Conservation (phyloP, 2,888 invertebrate genomes). For the Mongoloraphidia duomilia region DNA sequence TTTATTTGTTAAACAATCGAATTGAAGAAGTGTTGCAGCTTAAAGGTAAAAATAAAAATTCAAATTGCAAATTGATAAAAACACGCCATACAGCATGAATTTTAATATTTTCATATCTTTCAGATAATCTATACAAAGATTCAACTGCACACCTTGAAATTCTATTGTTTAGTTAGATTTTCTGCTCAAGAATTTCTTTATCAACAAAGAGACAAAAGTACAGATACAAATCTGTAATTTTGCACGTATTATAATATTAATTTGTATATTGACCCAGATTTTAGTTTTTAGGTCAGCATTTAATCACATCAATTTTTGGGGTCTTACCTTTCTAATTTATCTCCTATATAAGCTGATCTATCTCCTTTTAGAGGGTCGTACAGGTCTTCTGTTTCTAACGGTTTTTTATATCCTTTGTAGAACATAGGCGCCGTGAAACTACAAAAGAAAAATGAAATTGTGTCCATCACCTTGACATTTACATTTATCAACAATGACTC, state of each 20-base stretch:
- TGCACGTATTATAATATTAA: neutral
- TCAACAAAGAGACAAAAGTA: neutral
- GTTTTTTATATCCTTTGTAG: conserved; percentile 55
- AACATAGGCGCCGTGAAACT: conserved; percentile 70
- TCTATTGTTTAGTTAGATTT: no score
- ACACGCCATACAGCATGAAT: no score
- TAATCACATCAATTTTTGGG: neutral
- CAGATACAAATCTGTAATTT: neutral
- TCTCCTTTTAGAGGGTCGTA: conserved; percentile 54
- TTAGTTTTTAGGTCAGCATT: neutral
- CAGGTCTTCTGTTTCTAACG: conserved; percentile 58
- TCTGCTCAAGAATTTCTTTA: no score
- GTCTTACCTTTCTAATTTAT: conserved; percentile 46
- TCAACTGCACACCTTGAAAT: no score
- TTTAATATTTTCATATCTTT: no score
- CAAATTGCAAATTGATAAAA: no score
- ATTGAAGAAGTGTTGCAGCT: no score
- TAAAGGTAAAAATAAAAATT: no score
- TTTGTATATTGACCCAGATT: neutral
- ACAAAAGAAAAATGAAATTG: conserved; percentile 24
- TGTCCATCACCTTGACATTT: no score
- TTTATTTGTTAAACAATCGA: no score
- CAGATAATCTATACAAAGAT: no score
- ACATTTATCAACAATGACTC: no score
- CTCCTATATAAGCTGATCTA: conserved; percentile 51